Percentiles rank a stretch among this genome's conserved stretches.
Evolutionary conservation across 2,113 vertebrate genomes (phyloP).

Genomic region (Empidonax alnorum): DNA sequence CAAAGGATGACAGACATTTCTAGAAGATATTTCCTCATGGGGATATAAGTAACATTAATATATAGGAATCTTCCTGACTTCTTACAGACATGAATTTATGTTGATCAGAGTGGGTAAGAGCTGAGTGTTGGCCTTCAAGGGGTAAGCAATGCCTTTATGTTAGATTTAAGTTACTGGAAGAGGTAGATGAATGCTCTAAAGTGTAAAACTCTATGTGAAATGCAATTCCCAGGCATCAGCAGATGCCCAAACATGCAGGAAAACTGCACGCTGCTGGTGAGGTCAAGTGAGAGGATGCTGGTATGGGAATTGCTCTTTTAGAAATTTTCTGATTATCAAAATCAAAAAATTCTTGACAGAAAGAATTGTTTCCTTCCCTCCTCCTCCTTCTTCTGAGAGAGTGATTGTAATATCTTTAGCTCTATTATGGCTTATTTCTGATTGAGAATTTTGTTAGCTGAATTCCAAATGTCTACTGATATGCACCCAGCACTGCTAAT

Average conservation of each 20-base stretch:
- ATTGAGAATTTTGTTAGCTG: constrained; percentile 44
- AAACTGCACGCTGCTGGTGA: not conserved
- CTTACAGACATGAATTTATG: not conserved
- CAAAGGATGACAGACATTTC: not conserved
- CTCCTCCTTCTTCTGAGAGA: not conserved
- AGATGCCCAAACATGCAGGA: not conserved
- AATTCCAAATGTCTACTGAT: constrained; percentile 56
- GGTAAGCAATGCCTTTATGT: not conserved
- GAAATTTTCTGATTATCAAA: not conserved
- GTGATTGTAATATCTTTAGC: not conserved
- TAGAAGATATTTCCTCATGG: not conserved
- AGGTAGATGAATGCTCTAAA: not conserved
- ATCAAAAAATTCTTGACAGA: not conserved
- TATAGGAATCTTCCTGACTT: not conserved
- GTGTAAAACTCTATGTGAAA: not conserved
- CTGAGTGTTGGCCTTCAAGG: not conserved
- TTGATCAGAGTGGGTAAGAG: not conserved
- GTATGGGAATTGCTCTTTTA: not conserved
- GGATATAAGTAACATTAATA: not conserved
- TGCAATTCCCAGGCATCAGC: not conserved
- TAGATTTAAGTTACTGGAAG: not conserved
- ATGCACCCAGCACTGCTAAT: constrained; percentile 40
- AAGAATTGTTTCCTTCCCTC: not conserved
- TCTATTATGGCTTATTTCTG: constrained; percentile 5
- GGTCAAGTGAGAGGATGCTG: not conserved